Base-by-base conservation (phyloP, 2,888 invertebrate species). In the Caenorhabditis wallacei region DNA sequence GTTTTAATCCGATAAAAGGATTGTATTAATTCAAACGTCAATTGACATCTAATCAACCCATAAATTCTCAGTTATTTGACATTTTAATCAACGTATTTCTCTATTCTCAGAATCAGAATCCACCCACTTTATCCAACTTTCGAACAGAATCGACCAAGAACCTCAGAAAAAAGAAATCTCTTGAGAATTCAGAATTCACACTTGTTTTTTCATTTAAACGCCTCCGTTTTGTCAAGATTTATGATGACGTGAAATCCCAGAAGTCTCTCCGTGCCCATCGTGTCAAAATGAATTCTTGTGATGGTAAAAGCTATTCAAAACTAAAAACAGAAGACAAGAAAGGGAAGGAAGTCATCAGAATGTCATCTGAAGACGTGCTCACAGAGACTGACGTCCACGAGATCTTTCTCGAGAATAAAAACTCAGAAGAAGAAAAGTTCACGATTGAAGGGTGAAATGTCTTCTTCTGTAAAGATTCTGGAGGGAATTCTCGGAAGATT, bases 181-280 rank as follows among this genome's bases (percentile, higher is more conserved):
- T n/a, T 1, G 72, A 59, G 69, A 46, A 56, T 69, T 69, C 54
- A 37, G 59, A 51, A 43, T 71, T 63, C 51, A 40, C 56, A 69
- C 61, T 72, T 72, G 72, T 61, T 72, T 71, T 71, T 72, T 63
- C 61, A 61, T 72, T 72, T 61, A 71, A 72, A 61, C 72, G 72
- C 72, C 72, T 72, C 72, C 61, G 61, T 1, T 35, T 24, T 66
- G 66, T 66, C 66, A 66, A 22, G 66, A 66, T 66, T 66, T 66
- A 66, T 66, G 66, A 66, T 66, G 66, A 66, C 66, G 66, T 53
- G 66, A 66, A 66, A 66, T 66, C 66, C 66, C 66, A 66, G 53
- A 66, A 66, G 66, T 37, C 66, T 53, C 35, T 48, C 18, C 13
- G n/a, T 18, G 51, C 37, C 30, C 40, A 13, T 20, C 66, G 53